Base-by-base conservation (phyloP, 2,113 vertebrate genomes). In the Pristiophorus japonicus region DNA sequence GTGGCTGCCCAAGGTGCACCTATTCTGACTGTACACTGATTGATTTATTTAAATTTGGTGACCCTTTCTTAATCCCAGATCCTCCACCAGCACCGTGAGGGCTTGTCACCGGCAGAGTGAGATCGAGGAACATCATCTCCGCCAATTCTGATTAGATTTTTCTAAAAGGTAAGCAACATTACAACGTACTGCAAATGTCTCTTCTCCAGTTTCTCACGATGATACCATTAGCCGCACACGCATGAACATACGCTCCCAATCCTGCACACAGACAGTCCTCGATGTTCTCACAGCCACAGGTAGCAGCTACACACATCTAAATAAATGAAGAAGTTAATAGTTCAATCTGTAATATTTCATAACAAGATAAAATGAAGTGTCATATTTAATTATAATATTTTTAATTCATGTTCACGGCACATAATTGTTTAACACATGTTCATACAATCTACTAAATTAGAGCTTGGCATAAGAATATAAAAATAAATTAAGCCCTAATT, bases 201-300 rank as follows among this genome's bases (percentile, higher is more conserved):
- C 14, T 10, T 95, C 96, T 96, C 97, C 97, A 97, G 0, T 94
- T 96, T 6, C 0, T 34, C 0, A 97, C n/a, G 66, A 95, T 81
- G 0, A 96, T 95, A 67, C 96, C 96, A 45, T 96, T 96, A 95
- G 97, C 96, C 30, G 96, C 96, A 95, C 97, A 97, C 0, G 96
- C 96, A 45, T 97, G 96, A n/a, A 96, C 97, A 91, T 97, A 97
- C 95, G 97, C 97, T 84, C 94, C 96, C 84, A 97, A 91, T 70
- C 96, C 30, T 1, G 96, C 96, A 51, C 97, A 97, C 55, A 97
- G 95, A 78, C 97, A 96, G 0, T 96, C 95, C 18, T 96, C 22
- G 30, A 93, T 95, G 2, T 96, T 88, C 95, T 96, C 96, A 96
- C 97, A 97, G 65, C 94, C 65, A 18, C 97, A 97, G 7, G 96